Conservation (phyloP, 2,113 vertebrate species). For the Cyprinodon variegatus region DNA sequence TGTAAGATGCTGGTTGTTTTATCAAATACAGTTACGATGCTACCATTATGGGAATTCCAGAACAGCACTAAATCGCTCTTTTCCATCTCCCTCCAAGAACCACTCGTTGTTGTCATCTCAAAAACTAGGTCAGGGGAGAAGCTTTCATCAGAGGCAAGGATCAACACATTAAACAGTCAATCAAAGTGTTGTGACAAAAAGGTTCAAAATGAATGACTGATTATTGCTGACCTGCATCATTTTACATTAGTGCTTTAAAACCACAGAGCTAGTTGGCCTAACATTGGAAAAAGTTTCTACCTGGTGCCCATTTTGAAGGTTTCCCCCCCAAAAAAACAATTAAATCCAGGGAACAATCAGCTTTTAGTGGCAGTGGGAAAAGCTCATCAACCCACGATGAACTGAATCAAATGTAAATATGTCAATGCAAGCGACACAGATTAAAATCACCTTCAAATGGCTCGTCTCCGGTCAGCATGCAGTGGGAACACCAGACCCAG, state of each 20-base stretch:
- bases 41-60: neutral
- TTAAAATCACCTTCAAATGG: too few relatives aligned
- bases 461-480: too few relatives aligned
- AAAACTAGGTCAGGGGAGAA: neutral
- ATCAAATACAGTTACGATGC: neutral
- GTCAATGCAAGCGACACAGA: too few relatives aligned
- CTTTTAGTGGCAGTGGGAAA: too few relatives aligned
- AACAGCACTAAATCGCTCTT: neutral
- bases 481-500: too few relatives aligned
- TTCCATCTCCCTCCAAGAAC: neutral
- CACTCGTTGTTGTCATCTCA: neutral
- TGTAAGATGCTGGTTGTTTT: too few relatives aligned
- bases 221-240: neutral
- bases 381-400: too few relatives aligned
- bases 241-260: neutral
- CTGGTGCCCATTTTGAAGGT: too few relatives aligned
- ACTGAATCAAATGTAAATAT: too few relatives aligned
- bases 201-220: neutral
- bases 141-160: neutral
- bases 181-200: neutral
- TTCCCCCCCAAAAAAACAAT: too few relatives aligned
- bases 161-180: neutral
- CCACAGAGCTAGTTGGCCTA: neutral
- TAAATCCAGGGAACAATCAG: too few relatives aligned
- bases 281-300: too few relatives aligned